phyloP scores from a whole-genome alignment of 2,797 vertebrate genomes.

The Cuculus canorus region DNA sequence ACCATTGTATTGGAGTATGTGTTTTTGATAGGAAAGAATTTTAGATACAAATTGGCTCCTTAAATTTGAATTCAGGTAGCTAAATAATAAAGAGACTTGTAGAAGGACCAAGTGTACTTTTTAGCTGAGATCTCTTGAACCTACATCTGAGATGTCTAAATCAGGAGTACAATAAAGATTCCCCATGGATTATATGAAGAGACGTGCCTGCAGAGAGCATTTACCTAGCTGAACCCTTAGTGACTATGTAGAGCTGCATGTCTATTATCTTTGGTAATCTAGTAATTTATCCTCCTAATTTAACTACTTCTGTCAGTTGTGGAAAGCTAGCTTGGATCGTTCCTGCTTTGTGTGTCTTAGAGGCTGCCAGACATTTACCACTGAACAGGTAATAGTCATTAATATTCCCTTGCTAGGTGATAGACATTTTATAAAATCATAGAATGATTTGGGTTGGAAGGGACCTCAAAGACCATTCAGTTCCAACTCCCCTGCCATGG shows the following conservation, averaged over 20 bases:
- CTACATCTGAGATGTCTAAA: background rate
- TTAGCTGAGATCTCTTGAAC: background rate
- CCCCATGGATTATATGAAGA: fast-evolving
- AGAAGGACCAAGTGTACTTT: background rate
- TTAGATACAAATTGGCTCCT: background rate
- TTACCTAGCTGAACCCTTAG: background rate
- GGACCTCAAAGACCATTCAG: too few species aligned
- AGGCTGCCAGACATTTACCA: background rate
- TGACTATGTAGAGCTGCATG: background rate
- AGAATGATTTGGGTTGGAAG: too few species aligned
- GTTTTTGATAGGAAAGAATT: background rate
- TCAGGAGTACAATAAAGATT: background rate
- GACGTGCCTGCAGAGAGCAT: background rate
- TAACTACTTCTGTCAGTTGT: background rate
- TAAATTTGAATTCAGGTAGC: background rate
- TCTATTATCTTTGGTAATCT: background rate
- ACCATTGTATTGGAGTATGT: background rate
- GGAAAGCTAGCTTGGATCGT: background rate
- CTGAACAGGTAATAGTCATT: background rate
- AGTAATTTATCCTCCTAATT: background rate
- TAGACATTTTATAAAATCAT: background rate
- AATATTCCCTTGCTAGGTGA: background rate
- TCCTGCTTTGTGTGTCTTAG: background rate
- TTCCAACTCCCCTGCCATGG: too few species aligned
- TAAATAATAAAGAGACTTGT: background rate